Base-by-base conservation (phyloP, 2,888 invertebrate species). In the Diaprepes abbreviatus region DNA sequence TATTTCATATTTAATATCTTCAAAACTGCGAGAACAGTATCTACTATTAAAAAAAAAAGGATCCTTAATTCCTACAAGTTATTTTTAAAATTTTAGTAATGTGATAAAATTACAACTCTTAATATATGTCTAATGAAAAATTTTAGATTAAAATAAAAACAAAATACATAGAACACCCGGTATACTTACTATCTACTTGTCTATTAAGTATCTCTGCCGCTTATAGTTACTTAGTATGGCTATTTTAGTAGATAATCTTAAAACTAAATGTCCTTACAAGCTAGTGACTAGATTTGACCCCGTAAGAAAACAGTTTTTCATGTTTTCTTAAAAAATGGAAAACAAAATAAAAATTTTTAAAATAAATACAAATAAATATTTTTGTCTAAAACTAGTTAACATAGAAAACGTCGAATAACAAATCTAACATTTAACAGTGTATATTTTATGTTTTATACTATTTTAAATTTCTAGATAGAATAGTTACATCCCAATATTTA, bases 211-310 rank as follows among this genome's bases (percentile, higher is more conserved):
- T 16, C 10, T 38, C 38, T 19, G 12, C n/a, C 10, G 12, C 14
- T 7, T 21, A 12, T 9, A 28, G 1, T 14, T 28, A 50, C n/a
- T 24, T 14, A 21, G 35, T 19, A 36, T 19, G 16, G 16, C 28
- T 28, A 28, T 28, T 9, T 48, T 28, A 16, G 2, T 50, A 48
- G 35, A 43, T 66, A 48, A 10, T 28, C 40, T 55, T 55, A 36
- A 55, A 55, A 21, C 24, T 66, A 52, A 40, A 60, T 12, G 6
- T 54, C 64, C 66, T 72, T 69, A 72, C 16, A 16, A 60, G 24
- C 65, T 72, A 72, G 57, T 72, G 72, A 72, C 72, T 72, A 72
- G 72, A 72, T 43, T 69, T 69, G 68, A 68, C 65, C 55, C 69
- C 68, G 57, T 19, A 38, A 50, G 69, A 57, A 69, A 69, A 55